Base-by-base conservation (phyloP, 2,888 invertebrate genomes). In the Lithophane semibrunnea region DNA sequence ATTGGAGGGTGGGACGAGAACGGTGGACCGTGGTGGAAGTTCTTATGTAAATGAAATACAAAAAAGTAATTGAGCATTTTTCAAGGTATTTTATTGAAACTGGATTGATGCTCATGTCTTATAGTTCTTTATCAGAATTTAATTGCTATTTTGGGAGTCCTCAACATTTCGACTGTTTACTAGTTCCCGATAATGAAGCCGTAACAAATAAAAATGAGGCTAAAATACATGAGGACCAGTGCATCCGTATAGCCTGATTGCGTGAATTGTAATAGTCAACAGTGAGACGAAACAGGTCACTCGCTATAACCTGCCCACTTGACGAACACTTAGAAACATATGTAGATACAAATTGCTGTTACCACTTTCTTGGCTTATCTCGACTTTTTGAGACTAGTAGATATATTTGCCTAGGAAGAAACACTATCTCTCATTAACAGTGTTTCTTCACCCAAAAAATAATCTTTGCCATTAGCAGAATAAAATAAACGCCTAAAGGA, bases 221-320 rank as follows among this genome's bases (percentile, higher is more conserved):
- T 29, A 16, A 61, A 54, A 44, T 37, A 63, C 21, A 29, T 44
- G 42, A 42, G 60, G 47, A 65, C 63, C 3, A 63, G 52, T 75
- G 52, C 24, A 37, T 52, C 56, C 5, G n/a, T 2, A 56, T 29
- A 44, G 10, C 10, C 37, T 64, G 42, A n/a, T 24, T 65, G 37
- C 5, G 65, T 52, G 16, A 58, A 69, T 74, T 74, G 67, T 64
- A 47, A 74, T 74, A 60, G 68, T 65, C 54, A 75, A 79, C 49
- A 63, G 29, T 24, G 49, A 63, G n/a, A 52, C 16, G 7, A 73
- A 70, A 64, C 24, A 54, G 67, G 63, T 13, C 60, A n/a, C 37
- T 21, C 60, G 21, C 21, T n/a, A 12, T 18, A 63, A 60, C 52
- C 47, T 44, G 66, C 10, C 54, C 42, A 64, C 54, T 71, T 68